Percentiles rank a stretch among this genome's conserved stretches.
Evolutionary conservation across 1,140 invertebrate species (phyloP).

Genomic region (Meteorus sp.): DNA sequence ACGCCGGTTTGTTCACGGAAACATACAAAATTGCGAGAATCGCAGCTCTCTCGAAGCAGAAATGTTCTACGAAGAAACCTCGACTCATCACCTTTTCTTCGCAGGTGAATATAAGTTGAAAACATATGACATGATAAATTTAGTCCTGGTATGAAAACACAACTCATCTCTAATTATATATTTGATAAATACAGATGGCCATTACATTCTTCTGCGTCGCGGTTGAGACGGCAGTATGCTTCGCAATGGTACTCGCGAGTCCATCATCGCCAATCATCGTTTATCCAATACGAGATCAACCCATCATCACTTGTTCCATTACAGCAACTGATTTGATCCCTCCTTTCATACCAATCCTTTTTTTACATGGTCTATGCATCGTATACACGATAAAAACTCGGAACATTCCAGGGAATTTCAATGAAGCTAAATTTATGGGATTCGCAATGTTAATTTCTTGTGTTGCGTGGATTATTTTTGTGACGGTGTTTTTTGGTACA

Average conservation of each 20-base stretch:
- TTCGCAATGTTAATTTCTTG: constrained; percentile 89
- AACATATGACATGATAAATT: too few relatives aligned
- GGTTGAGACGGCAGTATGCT: constrained; percentile 72
- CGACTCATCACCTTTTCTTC: too few relatives aligned
- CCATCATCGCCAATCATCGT: constrained; percentile 66
- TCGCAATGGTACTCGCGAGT: constrained; percentile 69
- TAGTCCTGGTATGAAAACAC: too few relatives aligned
- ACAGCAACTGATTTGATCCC: constrained; percentile 70
- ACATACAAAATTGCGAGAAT: constrained; percentile 86
- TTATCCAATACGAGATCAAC: constrained; percentile 62
- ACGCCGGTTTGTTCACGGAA: constrained; percentile 81
- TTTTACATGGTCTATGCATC: constrained; percentile 79
- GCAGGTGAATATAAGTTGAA: too few relatives aligned
- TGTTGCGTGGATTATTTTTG: constrained; percentile 87
- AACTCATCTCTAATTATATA: too few relatives aligned
- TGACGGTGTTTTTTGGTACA: constrained; percentile 82
- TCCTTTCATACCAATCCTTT: constrained; percentile 78
- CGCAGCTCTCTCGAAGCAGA: constrained; percentile 79
- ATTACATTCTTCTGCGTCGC: constrained; percentile 70
- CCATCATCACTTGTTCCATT: constrained; percentile 72
- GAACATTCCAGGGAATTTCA: constrained; percentile 88
- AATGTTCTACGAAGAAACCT: constrained; percentile 78
- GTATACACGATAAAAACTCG: constrained; percentile 84
- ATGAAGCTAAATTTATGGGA: constrained; percentile 82
- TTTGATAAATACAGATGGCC: constrained; percentile 58